These are phyloP conservation scores for Thomomys bottae DNA, from an alignment of 2,113 vertebrate species.

Conservation along the genomic window DNA sequence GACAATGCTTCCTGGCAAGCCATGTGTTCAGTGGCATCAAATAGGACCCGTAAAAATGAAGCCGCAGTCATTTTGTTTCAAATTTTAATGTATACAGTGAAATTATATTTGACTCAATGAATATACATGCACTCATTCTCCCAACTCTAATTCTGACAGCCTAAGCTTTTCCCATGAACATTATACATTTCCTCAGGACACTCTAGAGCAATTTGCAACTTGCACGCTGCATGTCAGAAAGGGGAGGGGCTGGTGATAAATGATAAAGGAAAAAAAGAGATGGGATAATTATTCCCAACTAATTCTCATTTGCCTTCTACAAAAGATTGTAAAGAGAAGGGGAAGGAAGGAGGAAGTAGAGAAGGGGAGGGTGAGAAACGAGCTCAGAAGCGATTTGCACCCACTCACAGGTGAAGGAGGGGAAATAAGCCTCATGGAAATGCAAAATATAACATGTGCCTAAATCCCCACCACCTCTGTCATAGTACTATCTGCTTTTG, in stretches of 20 bases:
- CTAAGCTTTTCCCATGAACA: neutral
- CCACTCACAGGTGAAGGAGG: conserved; percentile 35
- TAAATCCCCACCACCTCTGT: neutral
- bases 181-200: neutral
- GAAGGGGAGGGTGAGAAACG: neutral
- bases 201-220: neutral
- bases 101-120: neutral
- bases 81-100: neutral
- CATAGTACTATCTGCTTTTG: neutral
- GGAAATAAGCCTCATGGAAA: neutral
- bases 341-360: neutral
- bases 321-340: neutral
- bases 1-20: neutral
- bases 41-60: neutral
- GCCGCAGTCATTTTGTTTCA: neutral
- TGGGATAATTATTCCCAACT: neutral
- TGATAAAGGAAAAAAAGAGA: neutral
- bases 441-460: neutral
- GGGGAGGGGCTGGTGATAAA: conserved; percentile 5
- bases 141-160: neutral
- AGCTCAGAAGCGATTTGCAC: conserved; percentile 38
- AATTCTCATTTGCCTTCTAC: conserved; percentile 42
- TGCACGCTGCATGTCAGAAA: neutral
- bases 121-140: neutral
- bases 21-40: neutral